These are phyloP conservation scores for Apodemus speciosus DNA, from an alignment of 2,113 vertebrate species.

Conservation along the genomic window DNA sequence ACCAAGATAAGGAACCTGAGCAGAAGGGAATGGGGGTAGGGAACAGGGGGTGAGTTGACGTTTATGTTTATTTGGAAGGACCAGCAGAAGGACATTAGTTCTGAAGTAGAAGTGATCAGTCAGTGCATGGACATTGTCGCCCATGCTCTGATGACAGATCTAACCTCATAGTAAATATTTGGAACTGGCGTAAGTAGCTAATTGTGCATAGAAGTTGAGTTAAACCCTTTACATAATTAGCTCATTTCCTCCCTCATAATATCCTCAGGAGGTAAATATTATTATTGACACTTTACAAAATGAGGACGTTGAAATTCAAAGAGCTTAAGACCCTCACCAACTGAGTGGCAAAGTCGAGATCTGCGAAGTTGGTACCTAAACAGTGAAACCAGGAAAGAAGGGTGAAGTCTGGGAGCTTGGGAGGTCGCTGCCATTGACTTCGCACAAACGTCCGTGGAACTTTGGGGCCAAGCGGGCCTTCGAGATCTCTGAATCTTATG, in stretches of 20 bases:
- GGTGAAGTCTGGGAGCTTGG: no score
- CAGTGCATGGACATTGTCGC: background rate
- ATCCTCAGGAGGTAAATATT: background rate
- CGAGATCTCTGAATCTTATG: background rate
- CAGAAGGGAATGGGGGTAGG: background rate
- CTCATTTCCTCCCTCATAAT: background rate
- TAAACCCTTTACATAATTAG: background rate
- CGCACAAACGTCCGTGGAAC: background rate
- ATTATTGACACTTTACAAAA: constrained; percentile 20
- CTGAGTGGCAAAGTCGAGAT: background rate
- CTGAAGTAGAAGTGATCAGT: background rate
- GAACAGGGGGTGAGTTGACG: background rate
- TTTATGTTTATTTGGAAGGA: background rate
- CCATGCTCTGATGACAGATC: background rate
- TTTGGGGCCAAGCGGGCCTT: background rate
- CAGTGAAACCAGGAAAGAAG: background rate
- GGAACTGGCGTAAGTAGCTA: background rate
- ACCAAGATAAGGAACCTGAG: constrained; percentile 46
- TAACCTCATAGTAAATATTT: background rate
- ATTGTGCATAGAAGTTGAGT: background rate
- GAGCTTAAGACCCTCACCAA: background rate
- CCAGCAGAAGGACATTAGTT: background rate
- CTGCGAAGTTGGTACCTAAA: background rate
- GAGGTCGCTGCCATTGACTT: background rate
- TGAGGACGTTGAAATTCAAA: constrained; percentile 2